Conservation (phyloP, 1,140 invertebrate genomes). For the Metopolophium dirhodum region DNA sequence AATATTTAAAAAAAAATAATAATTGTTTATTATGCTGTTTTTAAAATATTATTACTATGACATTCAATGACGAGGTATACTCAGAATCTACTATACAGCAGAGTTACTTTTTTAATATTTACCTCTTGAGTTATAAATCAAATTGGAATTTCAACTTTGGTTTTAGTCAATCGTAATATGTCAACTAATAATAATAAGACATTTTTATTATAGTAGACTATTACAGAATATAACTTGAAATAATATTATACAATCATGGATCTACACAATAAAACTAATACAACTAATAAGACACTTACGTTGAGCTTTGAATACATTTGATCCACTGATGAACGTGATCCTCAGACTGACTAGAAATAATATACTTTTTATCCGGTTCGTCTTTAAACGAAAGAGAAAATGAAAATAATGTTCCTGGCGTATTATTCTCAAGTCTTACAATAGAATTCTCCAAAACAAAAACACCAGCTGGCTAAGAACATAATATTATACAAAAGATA, state of each 20-base stretch:
- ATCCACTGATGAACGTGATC: constrained; percentile 71
- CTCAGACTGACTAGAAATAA: constrained; percentile 71
- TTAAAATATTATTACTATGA: too few relatives aligned
- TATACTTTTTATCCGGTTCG: constrained; percentile 72
- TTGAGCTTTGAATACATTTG: constrained; percentile 66
- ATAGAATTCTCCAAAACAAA: constrained; percentile 74
- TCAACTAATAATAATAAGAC: neutral
- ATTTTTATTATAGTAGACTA: neutral
- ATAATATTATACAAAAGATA: constrained; percentile 18
- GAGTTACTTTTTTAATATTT: too few relatives aligned
- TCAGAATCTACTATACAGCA: too few relatives aligned
- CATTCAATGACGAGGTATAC: too few relatives aligned
- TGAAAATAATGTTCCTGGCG: constrained; percentile 69
- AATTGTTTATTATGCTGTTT: too few relatives aligned
- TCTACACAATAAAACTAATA: neutral
- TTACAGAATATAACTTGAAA: neutral
- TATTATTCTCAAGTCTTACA: constrained; percentile 69
- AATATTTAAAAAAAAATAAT: too few relatives aligned
- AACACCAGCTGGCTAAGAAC: constrained; percentile 69
- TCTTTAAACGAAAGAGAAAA: constrained; percentile 73
- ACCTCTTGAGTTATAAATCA: neutral
- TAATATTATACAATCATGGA: neutral
- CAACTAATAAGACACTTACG: constrained; percentile 60
- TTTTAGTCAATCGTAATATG: neutral
- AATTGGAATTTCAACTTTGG: neutral